Evolutionary conservation across 2,113 vertebrate species (phyloP), one percentile per base, ranked within the genome.

Genomic region (Ivindomyrus marchei): DNA sequence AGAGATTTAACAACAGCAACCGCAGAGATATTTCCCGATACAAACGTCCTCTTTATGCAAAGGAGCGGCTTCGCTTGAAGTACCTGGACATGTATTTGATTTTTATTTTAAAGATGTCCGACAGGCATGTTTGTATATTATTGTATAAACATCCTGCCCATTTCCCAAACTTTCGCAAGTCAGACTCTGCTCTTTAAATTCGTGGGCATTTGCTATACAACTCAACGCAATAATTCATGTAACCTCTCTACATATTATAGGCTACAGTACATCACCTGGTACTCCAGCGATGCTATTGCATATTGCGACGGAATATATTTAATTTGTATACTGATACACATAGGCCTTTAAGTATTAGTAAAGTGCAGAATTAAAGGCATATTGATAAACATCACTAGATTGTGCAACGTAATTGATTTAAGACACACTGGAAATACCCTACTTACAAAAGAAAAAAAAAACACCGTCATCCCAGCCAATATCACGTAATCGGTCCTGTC

Each of bases 121-220:
- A 94, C 94, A 96, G 96, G 39, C 95, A 94, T 99, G 98, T 99
- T 99, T 99, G 99, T 96, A 96, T 98, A 96, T 93, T 93, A 90
- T 95, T 96, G 95, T 97, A 96, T 99, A 99, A 99, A 99, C 98
- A 98, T 99, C 97, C 98, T 98, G 97, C 97, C 96, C 97, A 94
- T 95, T 96, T 95, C 94, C 96, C 96, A 96, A 95, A 95, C 96
- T 97, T 96, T 97, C 95, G 92, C 94, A 96, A 96, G 96, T 95
- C 93, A 92, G 91, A 92, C 93, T 93, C 92, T 10, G 91, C 93
- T 93, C 93, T 95, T 93, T 87, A 89, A 94, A 94, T 92, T 93
- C 92, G 91, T 77, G 92, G 93, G 91, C 89, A 91, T 91, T 89
- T 50, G 89, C 66, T 90, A 89, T 90, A 24, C 2, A 91, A 89